Evolutionary conservation across 2,797 vertebrate species (phyloP).

Genomic region (Bovichtus variegatus): DNA sequence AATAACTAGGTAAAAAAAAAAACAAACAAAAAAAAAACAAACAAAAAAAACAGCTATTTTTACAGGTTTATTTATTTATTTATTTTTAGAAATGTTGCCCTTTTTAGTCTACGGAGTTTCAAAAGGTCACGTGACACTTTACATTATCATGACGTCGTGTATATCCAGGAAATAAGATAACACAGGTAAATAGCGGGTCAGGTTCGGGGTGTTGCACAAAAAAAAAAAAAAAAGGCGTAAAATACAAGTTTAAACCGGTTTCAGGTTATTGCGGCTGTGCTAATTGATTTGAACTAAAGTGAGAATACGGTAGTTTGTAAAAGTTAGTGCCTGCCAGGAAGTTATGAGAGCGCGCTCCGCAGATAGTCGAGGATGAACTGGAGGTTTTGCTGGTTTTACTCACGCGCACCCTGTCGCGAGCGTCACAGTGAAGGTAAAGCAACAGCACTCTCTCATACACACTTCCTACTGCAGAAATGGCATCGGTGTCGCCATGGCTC

Average conservation of each 20-base stretch:
- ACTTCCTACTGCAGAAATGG: background rate
- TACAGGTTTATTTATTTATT: too few relatives aligned
- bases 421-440: background rate
- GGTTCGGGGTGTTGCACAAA: background rate
- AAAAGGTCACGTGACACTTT: background rate
- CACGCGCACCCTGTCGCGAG: background rate
- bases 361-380: background rate
- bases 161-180: background rate
- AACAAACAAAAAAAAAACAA: background rate
- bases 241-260: background rate
- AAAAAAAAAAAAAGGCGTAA: background rate
- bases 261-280: background rate
- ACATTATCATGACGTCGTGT: background rate
- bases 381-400: background rate
- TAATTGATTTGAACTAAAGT: background rate
- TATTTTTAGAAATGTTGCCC: background rate
- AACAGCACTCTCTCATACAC: background rate
- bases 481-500: background rate
- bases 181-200: background rate
- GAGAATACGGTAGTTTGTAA: background rate
- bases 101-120: background rate
- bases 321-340: background rate
- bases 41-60: too few relatives aligned
- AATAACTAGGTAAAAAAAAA: background rate
- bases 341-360: background rate